phyloP scores from a whole-genome alignment of 2,113 vertebrate genomes.

The Laterallus jamaicensis region DNA sequence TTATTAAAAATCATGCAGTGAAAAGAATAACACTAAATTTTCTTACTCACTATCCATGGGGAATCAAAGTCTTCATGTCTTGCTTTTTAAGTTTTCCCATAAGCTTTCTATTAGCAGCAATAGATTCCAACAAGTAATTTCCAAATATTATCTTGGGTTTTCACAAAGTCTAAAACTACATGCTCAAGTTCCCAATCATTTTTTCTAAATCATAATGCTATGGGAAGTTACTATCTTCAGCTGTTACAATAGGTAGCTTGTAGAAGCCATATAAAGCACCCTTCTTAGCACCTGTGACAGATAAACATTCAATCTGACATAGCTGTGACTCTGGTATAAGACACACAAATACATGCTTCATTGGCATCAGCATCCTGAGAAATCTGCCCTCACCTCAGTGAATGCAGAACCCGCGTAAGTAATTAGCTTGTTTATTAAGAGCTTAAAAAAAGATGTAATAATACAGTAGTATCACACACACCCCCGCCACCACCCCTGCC shows the following conservation, averaged over 20 bases:
- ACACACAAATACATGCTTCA: background rate
- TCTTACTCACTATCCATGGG: background rate
- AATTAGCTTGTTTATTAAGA: background rate
- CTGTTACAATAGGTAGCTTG: background rate
- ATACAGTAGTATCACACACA: background rate
- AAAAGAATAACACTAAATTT: background rate
- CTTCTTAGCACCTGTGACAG: background rate
- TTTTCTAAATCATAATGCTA: background rate
- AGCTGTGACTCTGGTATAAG: background rate
- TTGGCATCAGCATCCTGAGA: background rate
- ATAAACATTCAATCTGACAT: background rate
- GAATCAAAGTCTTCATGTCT: background rate
- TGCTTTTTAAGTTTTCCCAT: background rate
- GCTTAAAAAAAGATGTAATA: background rate
- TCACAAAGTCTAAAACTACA: background rate
- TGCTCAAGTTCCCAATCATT: background rate
- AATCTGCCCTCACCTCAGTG: background rate
- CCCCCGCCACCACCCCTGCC: background rate
- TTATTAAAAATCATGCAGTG: background rate
- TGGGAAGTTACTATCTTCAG: background rate
- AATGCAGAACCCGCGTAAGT: background rate
- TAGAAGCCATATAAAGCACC: background rate
- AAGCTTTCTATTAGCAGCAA: background rate
- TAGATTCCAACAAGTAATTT: background rate
- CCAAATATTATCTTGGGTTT: background rate